Conservation (phyloP, 2,113 vertebrate species). For the Notiomystis cincta region DNA sequence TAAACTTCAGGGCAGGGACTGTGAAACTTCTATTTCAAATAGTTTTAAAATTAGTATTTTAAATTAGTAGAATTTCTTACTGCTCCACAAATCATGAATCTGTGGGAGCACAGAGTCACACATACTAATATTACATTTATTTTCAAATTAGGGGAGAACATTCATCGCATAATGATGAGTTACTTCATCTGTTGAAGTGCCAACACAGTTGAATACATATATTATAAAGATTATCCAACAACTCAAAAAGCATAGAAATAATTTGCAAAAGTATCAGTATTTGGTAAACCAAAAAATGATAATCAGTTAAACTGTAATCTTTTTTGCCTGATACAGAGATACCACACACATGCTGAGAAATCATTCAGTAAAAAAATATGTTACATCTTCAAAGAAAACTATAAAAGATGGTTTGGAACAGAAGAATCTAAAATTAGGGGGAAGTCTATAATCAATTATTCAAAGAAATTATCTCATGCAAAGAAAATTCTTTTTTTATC, state of each 20-base stretch:
- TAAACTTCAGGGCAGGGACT: neutral
- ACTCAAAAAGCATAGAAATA: neutral
- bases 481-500: neutral
- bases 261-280: neutral
- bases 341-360: neutral
- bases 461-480: neutral
- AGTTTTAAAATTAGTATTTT: neutral
- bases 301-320: neutral
- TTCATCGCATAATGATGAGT: neutral
- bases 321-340: neutral
- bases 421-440: neutral
- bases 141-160: neutral
- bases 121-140: conserved; percentile 2
- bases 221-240: neutral
- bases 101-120: neutral
- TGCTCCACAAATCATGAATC: neutral
- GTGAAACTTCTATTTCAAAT: neutral
- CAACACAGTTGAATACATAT: neutral
- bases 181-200: neutral
- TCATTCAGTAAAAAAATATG: neutral
- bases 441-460: neutral
- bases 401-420: neutral
- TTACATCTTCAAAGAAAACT: neutral
- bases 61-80: neutral
- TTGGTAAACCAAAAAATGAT: neutral